Evolutionary conservation across 2,797 vertebrate species (phyloP), one percentile per base, ranked within the genome.

Genomic region (Pipistrellus pygmaeus): DNA sequence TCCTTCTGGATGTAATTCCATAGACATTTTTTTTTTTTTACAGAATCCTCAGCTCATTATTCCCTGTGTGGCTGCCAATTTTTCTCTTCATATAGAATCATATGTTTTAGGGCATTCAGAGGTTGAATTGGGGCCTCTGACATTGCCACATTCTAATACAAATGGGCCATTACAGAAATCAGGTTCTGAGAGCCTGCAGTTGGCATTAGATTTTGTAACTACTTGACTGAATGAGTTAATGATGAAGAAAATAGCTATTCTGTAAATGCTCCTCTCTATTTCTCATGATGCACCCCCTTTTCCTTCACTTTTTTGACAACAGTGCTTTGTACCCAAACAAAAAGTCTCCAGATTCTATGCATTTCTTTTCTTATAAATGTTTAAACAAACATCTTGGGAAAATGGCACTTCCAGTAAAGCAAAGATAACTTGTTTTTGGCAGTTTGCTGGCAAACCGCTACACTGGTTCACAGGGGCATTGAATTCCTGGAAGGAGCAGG

Each of bases 401-500:
- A 84, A 71, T 64, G 27, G 46, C 60, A 84, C 20, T 87, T 91
- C 13, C 6, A 71, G 18, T 80, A 73, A 85, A 78, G 30, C 53
- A 81, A 92, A 81, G 20, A 64, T 93, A 69, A 66, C 38, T 69
- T 93, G 48, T 89, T 93, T 69, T 14, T 75, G 88, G 93, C 51
- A 10, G 6, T 82, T 88, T 0, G 0, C 55, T 86, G 92, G 86
- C 96, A 80, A 97, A 66, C 94, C 93, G 76, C 85, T 92, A 86
- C 92, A 94, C 96, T 95, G 95, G 85, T 71, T 96, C 60, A 92
- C 15, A 87, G 96, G 96, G 62, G 85, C 5, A 1, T n/a, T 80
- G 75, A 55, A 71, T 73, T 64, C 32, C 46, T 64, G 25, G 81
- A 90, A 90, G 96, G 95, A 64, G 93, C 83, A 96, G 96, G 94